Base-by-base conservation (phyloP, 53 echinoderm and acorn worm species). In the Hippasteria phrygiana region DNA sequence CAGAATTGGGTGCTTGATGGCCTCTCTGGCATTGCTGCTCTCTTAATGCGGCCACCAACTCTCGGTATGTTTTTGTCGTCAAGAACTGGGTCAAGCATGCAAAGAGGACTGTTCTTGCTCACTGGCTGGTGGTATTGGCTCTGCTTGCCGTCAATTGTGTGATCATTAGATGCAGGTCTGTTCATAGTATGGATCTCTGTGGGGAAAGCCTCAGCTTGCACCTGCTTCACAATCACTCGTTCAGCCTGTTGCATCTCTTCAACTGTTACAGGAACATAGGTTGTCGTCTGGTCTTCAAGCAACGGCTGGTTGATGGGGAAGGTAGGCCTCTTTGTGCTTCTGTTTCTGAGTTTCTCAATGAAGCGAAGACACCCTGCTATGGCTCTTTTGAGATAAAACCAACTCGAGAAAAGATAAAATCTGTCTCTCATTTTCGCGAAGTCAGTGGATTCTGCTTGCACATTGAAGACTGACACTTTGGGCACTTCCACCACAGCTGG, bases 381-480 rank as follows among this genome's bases (percentile, higher is more conserved):
- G 7, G 80, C 89, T 74, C 87, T 39, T 70, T 47, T 89, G 33
- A 77, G 71, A 43, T 34, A 40, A 36, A 48, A 34, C 91, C 91
- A 93, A 29, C 39, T 86, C 0, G 95, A 88, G 43, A 90, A 94
- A 3, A 71, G 55, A 22, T 90, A 48, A 16, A 94, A 72, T 33
- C 89, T 42, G 4, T 75, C 48, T 39, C 55, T 11, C 74, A 74
- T 74, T 43, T 46, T 74, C 9, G 82, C 55, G 24, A 73, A 75
- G 42, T 46, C 28, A n/a, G 39, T 5, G 29, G 82, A 28, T 42
- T 82, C 43, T 24, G 74, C 46, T 18, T 74, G 74, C 20, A 69
- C 70, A 46, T 67, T 67, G 45, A 71, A 69, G 28, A 43, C 85
- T 42, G 64, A 81, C 41, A 43, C 45, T 71, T 27, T 84, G 28